These are phyloP conservation scores for Sebastiscus tertius DNA, from an alignment of 2,797 vertebrate species.

Conservation along the genomic window DNA sequence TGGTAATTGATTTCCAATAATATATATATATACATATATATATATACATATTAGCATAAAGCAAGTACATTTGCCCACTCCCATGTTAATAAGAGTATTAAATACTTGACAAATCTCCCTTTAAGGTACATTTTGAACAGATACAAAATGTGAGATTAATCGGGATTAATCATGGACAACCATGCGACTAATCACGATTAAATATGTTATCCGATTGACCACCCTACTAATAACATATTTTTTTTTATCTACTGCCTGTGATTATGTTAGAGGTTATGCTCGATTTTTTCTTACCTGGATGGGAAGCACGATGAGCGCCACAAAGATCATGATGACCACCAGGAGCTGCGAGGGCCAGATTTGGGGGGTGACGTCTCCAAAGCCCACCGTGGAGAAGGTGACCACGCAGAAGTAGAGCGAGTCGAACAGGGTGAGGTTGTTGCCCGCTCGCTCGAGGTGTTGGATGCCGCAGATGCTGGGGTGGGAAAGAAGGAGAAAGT, in stretches of 20 bases:
- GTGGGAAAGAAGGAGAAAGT: background rate
- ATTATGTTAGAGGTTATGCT: background rate
- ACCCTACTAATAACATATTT: no score
- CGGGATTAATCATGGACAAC: no score
- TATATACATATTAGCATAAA: no score
- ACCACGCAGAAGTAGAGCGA: slow-evolving; percentile 90
- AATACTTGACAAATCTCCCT: no score
- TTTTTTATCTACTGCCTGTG: background rate
- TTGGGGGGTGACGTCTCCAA: slow-evolving; percentile 87
- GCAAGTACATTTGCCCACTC: no score
- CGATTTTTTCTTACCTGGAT: slow-evolving; percentile 80
- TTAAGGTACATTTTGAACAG: no score
- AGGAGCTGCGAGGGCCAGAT: slow-evolving; percentile 91
- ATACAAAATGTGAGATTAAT: no score
- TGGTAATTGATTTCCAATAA: no score
- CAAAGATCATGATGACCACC: slow-evolving; percentile 90
- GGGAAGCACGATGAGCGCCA: slow-evolving; percentile 88
- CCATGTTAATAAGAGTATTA: no score
- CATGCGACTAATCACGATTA: no score
- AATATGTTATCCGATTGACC: no score
- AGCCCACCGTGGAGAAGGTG: slow-evolving; percentile 89
- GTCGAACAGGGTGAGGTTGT: slow-evolving; percentile 89
- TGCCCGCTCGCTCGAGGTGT: slow-evolving; percentile 87
- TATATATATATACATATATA: no score
- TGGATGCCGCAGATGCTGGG: slow-evolving; percentile 89